Conservation (phyloP, 2,797 vertebrate species). For the Columba guinea region DNA sequence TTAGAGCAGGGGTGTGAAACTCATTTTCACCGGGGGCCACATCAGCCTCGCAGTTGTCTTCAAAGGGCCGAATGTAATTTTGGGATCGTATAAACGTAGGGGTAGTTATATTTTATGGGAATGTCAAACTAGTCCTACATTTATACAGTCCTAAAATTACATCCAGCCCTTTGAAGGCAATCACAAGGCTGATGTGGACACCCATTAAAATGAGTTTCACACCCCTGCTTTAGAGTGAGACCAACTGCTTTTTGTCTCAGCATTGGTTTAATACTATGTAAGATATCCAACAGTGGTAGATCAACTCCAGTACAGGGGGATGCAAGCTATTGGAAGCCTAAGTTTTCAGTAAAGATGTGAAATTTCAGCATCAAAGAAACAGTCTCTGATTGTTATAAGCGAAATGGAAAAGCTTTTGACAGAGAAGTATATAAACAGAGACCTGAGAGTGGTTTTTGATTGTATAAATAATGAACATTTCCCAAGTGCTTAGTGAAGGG, state of each 20-base stretch:
- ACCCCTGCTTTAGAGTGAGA: neutral
- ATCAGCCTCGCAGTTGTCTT: no score
- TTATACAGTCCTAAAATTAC: no score
- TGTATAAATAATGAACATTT: conserved; percentile 11
- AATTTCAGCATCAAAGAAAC: neutral
- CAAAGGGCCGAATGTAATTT: no score
- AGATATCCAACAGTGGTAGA: neutral
- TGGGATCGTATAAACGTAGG: no score
- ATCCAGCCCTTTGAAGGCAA: no score
- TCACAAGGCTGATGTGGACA: no score
- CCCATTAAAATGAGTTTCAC: no score
- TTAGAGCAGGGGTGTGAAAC: neutral
- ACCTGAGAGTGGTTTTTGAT: neutral
- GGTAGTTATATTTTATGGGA: no score
- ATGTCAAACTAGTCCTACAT: no score
- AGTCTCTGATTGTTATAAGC: neutral
- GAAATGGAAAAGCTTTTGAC: neutral
- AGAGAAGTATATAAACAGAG: neutral
- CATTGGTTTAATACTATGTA: neutral
- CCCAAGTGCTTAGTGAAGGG: neutral
- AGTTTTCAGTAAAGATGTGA: neutral
- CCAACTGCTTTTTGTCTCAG: neutral
- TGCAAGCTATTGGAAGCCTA: neutral
- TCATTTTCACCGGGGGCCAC: no score
- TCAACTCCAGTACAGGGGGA: neutral